Base-by-base conservation (phyloP, 2,888 invertebrate species). In the Malthinus seriepunctatus region DNA sequence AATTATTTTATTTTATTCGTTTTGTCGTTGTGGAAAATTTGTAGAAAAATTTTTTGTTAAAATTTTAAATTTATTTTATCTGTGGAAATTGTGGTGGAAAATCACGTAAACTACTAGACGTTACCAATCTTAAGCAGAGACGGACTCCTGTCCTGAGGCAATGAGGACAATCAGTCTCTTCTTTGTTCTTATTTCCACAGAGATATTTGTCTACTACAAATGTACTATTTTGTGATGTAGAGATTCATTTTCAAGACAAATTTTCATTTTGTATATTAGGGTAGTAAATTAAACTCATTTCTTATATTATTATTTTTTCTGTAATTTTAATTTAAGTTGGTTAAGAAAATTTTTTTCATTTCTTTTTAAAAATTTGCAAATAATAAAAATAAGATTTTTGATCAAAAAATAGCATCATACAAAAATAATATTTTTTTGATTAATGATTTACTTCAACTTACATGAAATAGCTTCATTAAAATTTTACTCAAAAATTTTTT, bases 111-210 rank as follows among this genome's bases (percentile, higher is more conserved):
- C 67, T 66, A 12, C 8, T 38, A 60, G 55, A 68, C 66, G 63
- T 68, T 69, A 67, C 69, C 73, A 73, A 73, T 73, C 71, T 71
- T 67, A 64, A 67, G 69, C 67, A 67, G 71, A 73, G 73, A 74
- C 73, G 73, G 75, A 75, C 75, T 75, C 69, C 73, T 76, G 76
- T 75, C 76, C 73, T 65, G 69, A 72, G 75, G 77, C 77, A 73
- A 77, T 76, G 77, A 76, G 73, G 76, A 77, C 77, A 77, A 77
- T 77, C 77, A 76, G 73, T 77, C 77, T 72, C 71, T 75, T 72
- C 70, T 72, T 69, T 69, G 70, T 72, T 73, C 75, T 76, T 76
- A 76, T 75, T 76, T 76, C 74, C 71, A 67, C 66, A 66, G 71
- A 72, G 74, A 73, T 73, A 73, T 75, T 75, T 74, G 75, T 74